Conservation (phyloP, 2,113 vertebrate genomes). For the Xerus inauris region DNA sequence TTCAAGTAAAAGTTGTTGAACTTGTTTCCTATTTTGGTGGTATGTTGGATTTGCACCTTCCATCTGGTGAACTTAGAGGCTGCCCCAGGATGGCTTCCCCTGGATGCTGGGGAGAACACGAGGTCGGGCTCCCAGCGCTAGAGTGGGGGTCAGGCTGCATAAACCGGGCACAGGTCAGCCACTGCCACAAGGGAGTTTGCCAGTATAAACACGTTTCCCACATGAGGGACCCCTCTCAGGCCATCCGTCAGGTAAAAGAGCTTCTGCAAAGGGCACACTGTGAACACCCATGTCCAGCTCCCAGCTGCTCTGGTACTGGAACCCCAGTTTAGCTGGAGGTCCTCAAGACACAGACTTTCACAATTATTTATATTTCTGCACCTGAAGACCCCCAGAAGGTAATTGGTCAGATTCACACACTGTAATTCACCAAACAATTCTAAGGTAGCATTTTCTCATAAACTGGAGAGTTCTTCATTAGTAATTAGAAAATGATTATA, state of each 20-base stretch:
- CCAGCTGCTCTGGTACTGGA: neutral
- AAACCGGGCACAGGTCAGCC: neutral
- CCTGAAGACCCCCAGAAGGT: conserved; percentile 45
- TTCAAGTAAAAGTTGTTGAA: neutral
- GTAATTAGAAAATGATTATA: conserved; percentile 79
- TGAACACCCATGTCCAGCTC: neutral
- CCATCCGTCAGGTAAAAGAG: neutral
- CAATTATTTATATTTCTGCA: conserved; percentile 63
- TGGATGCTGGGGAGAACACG: neutral
- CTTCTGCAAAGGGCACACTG: neutral
- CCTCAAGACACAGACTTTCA: neutral
- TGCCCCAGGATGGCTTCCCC: neutral
- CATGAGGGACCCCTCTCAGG: neutral
- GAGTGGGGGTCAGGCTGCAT: neutral
- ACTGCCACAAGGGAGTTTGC: neutral
- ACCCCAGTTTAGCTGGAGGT: neutral
- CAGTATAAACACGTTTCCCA: neutral
- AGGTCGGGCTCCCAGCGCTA: neutral
- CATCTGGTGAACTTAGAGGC: neutral
- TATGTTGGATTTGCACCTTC: neutral
- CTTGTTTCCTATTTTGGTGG: neutral
- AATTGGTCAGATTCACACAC: conserved; percentile 52
- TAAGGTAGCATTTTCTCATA: conserved; percentile 75
- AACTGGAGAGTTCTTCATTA: conserved; percentile 75
- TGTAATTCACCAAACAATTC: conserved; percentile 60